Base-by-base conservation (phyloP, 2,113 vertebrate species). In the Calidris pugnax region DNA sequence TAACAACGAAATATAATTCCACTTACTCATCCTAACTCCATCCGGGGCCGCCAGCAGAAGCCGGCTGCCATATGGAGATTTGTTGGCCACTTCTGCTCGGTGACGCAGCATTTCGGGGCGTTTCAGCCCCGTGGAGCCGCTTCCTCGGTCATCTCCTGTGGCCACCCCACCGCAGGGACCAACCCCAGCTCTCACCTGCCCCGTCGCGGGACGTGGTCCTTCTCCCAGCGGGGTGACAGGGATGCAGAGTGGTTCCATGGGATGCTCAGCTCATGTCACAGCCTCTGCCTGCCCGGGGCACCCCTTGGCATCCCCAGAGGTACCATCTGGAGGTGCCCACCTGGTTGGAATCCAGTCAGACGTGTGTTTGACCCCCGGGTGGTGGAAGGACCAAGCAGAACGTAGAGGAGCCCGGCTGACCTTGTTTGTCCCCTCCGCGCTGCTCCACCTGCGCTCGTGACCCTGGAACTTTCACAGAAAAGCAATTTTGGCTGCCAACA, bases 361-460 rank as follows among this genome's bases (percentile, higher is more conserved):
- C 3, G 3, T 1, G 2, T 14, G 24, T 23, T 32, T 9, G 79
- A 8, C 30, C 27, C 41, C 45, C 2, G 18, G 41, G n/a, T 7
- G 45, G 16, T 14, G 60, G 9, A 43, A 62, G 59, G 51, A 43
- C 26, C 13, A 1, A 19, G 69, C 50, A 45, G 60, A 12, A 79
- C 9, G 59, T 60, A 22, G 84, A 62, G 43, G 90, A 87, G 47
- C 17, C 56, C 74, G 6, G 63, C 75, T 78, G 37, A 51, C 87
- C 93, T 51, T n/a, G 4, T 6, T 9, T 22, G 75, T 66, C 30
- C 81, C 85, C 63, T 90, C 55, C 6, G 12, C 1, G 47, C 28
- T 32, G 77, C 48, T 64, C 96, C 97, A 90, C 96, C 95, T 96
- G 91, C 33, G 19, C 91, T 13, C 28, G 24, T 73, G 93, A 97